These are phyloP conservation scores for Lasius platythorax DNA, from an alignment of 2,888 invertebrate genomes.

Conservation along the genomic window DNA sequence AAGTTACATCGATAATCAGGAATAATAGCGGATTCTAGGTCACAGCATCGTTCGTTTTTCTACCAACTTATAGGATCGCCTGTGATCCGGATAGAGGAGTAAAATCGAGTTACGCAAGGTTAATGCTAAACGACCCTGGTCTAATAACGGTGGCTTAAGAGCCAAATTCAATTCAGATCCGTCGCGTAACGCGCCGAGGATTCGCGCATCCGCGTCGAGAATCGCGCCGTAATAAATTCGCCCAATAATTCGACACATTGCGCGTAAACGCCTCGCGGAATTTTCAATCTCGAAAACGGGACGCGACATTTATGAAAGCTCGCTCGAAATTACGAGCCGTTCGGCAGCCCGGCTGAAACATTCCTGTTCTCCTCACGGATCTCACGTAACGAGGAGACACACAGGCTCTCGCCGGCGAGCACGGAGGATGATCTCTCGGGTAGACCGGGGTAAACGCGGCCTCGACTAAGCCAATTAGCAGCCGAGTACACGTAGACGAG, in stretches of 20 bases:
- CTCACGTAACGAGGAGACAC: constrained; percentile 31
- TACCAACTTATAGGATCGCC: constrained; percentile 3
- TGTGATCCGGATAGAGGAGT: constrained; percentile 27
- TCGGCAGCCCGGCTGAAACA: constrained; percentile 9
- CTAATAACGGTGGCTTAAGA: constrained; percentile 15
- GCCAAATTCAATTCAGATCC: constrained; percentile 32
- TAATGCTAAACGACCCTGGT: constrained; percentile 38
- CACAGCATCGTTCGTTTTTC: constrained; percentile 23
- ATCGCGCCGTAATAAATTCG: neutral
- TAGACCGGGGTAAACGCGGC: constrained; percentile 46
- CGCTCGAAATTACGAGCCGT: constrained; percentile 42
- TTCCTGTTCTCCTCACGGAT: constrained; percentile 15
- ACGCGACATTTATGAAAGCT: constrained; percentile 54
- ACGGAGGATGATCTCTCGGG: constrained; percentile 48
- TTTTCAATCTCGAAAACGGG: constrained; percentile 49
- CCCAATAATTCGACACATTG: neutral
- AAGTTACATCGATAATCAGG: constrained; percentile 14
- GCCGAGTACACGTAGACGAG: constrained; percentile 41
- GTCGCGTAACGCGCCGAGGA: neutral
- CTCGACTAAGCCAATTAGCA: constrained; percentile 50
- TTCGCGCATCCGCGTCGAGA: neutral
- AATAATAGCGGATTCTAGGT: constrained; percentile 10
- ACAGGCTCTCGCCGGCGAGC: constrained; percentile 5
- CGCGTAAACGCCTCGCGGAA: neutral
- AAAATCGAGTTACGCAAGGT: constrained; percentile 31